A percentile compares a stretch with the other conserved stretches of the same genome.
phyloP scores from a whole-genome alignment of 2,888 invertebrate species.

The Aleiodes leptofemur region DNA sequence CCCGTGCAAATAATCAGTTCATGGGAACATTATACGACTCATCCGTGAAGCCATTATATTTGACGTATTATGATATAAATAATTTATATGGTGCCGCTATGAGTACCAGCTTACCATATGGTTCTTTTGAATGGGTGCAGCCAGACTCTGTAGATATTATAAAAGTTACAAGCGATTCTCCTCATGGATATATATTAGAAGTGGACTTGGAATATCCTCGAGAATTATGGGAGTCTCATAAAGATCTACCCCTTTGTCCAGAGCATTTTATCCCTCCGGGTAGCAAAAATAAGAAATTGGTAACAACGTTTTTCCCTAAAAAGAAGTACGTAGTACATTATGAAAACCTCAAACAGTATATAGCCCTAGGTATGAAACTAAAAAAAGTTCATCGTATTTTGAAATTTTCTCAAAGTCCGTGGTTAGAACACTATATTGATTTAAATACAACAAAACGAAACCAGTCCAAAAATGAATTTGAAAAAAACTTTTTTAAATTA shows the following conservation, averaged over 20 bases:
- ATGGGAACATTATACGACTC: slow-evolving; percentile 46
- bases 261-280: slow-evolving; percentile 46
- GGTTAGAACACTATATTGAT: slow-evolving; percentile 34
- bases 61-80: slow-evolving; percentile 52
- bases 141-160: slow-evolving; percentile 26
- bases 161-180: slow-evolving; percentile 13
- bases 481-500: slow-evolving; percentile 67
- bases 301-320: slow-evolving; percentile 52
- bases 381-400: slow-evolving; percentile 37
- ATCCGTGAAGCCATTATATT: slow-evolving; percentile 25
- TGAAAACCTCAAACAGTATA: slow-evolving; percentile 40
- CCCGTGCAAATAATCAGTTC: slow-evolving; percentile 57
- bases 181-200: slow-evolving; percentile 64
- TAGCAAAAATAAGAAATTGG: slow-evolving; percentile 55
- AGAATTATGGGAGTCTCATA: slow-evolving; percentile 62
- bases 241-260: slow-evolving; percentile 64
- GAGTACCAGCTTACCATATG: slow-evolving; percentile 33
- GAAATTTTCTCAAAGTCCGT: slow-evolving; percentile 19
- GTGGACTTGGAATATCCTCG: slow-evolving; percentile 58
- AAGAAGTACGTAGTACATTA: slow-evolving; percentile 36
- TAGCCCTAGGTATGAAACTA: slow-evolving; percentile 40
- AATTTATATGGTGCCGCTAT: slow-evolving; percentile 59
- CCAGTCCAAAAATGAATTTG: slow-evolving; percentile 64
- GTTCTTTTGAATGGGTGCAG: slow-evolving; percentile 63
- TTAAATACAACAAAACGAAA: slow-evolving; percentile 62